These are phyloP conservation scores for Ophraella communa DNA, from an alignment of 2,888 invertebrate species.

Conservation along the genomic window DNA sequence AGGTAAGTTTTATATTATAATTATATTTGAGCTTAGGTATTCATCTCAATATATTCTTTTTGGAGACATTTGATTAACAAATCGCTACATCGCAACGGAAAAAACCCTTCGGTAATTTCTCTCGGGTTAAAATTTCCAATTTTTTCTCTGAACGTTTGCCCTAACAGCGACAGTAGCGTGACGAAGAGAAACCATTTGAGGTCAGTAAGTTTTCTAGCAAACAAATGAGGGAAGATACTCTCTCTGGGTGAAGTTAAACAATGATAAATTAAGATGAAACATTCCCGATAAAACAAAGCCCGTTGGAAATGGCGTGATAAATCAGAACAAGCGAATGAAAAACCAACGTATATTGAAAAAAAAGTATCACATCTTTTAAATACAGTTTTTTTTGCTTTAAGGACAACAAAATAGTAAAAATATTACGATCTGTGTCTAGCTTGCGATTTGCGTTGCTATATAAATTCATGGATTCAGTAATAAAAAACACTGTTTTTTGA, in stretches of 20 bases:
- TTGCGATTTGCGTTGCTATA: too few relatives aligned
- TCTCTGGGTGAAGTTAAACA: conserved; percentile 43
- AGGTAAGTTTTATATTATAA: too few relatives aligned
- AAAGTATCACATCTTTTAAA: too few relatives aligned
- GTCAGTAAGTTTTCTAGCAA: conserved; percentile 30
- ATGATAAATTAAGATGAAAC: conserved; percentile 52
- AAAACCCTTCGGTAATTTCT: background rate
- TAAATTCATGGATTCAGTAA: too few relatives aligned
- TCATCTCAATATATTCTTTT: background rate
- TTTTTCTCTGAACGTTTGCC: background rate
- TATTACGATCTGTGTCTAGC: too few relatives aligned
- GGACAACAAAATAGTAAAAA: too few relatives aligned
- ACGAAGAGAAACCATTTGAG: conserved; percentile 31
- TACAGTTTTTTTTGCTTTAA: too few relatives aligned
- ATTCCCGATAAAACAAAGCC: conserved; percentile 45
- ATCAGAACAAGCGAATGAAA: conserved; percentile 43
- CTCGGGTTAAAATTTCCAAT: background rate
- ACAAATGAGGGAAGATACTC: conserved; percentile 49
- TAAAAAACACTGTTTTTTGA: too few relatives aligned
- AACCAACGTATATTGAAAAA: background rate
- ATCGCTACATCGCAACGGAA: background rate
- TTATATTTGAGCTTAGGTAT: too few relatives aligned
- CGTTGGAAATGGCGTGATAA: conserved; percentile 50
- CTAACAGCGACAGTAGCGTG: conserved; percentile 6
- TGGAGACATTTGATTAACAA: background rate